phyloP scores from a whole-genome alignment of 2,797 vertebrate genomes.

The Loriculus beryllinus region DNA sequence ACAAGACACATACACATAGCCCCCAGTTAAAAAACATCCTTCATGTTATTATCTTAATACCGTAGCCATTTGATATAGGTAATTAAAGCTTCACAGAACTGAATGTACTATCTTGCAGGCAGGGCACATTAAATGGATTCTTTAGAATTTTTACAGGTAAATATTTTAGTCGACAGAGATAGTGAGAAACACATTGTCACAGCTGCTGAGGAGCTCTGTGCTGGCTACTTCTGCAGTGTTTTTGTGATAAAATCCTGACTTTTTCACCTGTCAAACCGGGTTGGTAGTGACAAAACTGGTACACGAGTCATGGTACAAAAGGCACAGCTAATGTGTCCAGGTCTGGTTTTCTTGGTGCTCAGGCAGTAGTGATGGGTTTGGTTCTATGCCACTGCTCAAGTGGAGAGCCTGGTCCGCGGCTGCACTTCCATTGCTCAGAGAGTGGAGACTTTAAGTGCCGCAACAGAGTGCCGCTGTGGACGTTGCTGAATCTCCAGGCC shows the following conservation, averaged over 20 bases:
- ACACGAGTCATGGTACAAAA: fast-evolving
- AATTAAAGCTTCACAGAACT: background rate
- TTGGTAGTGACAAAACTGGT: fast-evolving
- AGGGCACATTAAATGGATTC: fast-evolving
- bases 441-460: no score
- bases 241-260: background rate
- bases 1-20: fast-evolving
- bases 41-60: background rate
- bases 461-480: fast-evolving
- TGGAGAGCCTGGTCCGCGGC: no score
- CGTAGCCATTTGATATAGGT: background rate
- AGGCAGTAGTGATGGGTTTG: fast-evolving
- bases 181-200: fast-evolving
- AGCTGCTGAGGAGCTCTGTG: background rate
- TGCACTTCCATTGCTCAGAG: no score
- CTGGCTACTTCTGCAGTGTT: background rate
- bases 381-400: background rate
- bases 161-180: background rate
- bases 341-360: background rate
- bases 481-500: background rate
- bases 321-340: fast-evolving
- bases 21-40: background rate
- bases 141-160: background rate
- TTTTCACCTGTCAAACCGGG: background rate
- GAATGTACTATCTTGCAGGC: fast-evolving